phyloP scores from a whole-genome alignment of 2,888 invertebrate species.

The Polia nebulosa region DNA sequence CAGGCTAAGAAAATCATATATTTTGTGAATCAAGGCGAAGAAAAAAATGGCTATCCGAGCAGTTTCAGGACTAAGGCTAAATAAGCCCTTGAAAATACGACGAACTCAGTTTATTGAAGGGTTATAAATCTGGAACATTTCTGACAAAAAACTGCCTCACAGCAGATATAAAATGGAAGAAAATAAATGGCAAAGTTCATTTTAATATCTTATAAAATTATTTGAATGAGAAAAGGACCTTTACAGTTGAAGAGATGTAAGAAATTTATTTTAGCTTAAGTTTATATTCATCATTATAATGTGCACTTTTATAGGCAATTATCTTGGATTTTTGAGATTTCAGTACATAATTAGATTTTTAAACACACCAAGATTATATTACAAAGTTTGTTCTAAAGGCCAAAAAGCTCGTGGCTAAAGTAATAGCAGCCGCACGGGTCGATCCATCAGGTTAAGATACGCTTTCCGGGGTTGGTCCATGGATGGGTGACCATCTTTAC shows the following conservation, averaged over 20 bases:
- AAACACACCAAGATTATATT: not conserved
- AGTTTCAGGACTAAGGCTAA: slow-evolving; percentile 56
- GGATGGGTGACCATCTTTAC: too few relatives aligned
- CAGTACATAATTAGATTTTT: not conserved
- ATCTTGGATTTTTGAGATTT: not conserved
- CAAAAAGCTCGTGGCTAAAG: too few relatives aligned
- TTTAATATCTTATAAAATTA: slow-evolving; percentile 46
- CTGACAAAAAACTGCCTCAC: slow-evolving; percentile 38
- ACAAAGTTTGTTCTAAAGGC: not conserved
- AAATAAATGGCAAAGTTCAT: slow-evolving; percentile 44
- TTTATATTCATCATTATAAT: slow-evolving; percentile 5
- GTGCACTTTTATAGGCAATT: not conserved
- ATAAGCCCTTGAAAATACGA: slow-evolving; percentile 62
- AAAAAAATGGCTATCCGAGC: slow-evolving; percentile 49
- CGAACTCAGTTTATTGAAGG: slow-evolving; percentile 60
- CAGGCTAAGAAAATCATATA: slow-evolving; percentile 46
- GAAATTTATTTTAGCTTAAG: not conserved
- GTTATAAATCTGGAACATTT: slow-evolving; percentile 61
- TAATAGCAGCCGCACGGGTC: too few relatives aligned
- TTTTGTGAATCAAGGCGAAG: slow-evolving; percentile 53
- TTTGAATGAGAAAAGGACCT: slow-evolving; percentile 2
- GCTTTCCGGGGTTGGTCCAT: too few relatives aligned
- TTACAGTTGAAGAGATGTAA: not conserved
- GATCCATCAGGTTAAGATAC: too few relatives aligned
- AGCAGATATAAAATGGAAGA: slow-evolving; percentile 40